A percentile compares a stretch with the other conserved stretches of the same genome.
Conservation (phyloP, 2,888 invertebrate genomes). For the Caenorhabditis doughertyi region DNA sequence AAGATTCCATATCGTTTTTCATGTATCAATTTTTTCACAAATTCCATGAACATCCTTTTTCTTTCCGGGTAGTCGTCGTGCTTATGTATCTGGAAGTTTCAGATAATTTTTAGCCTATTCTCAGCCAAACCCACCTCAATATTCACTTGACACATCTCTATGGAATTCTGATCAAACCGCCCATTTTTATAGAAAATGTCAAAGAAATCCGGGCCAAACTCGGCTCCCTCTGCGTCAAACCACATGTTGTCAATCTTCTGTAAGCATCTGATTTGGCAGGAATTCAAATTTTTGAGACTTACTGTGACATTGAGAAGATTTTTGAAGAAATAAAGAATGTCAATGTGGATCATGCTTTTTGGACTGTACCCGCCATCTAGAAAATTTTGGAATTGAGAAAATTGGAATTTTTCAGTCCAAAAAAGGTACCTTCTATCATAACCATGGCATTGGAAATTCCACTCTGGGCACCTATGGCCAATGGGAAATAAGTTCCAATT, state of each 20-base stretch:
- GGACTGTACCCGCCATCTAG: slow-evolving; percentile 7
- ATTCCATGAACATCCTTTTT: slow-evolving; percentile 8
- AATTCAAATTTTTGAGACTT: background rate
- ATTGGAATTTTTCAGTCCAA: too few species aligned
- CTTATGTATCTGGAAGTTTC: slow-evolving; percentile 1
- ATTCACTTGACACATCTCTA: slow-evolving; percentile 22
- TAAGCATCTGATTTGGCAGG: background rate
- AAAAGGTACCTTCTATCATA: slow-evolving; percentile 6
- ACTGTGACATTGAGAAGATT: slow-evolving; percentile 16
- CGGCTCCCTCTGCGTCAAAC: slow-evolving; percentile 21
- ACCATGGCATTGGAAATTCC: slow-evolving; percentile 25
- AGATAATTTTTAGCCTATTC: too few species aligned
- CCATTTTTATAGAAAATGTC: slow-evolving; percentile 26
- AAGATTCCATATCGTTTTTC: slow-evolving; percentile 31
- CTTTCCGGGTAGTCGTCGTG: slow-evolving; percentile 4
- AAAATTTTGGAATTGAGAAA: background rate
- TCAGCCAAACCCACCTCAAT: slow-evolving; percentile 1
- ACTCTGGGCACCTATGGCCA: slow-evolving; percentile 12
- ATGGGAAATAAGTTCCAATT: slow-evolving; percentile 23
- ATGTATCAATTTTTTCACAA: slow-evolving; percentile 1
- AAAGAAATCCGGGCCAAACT: slow-evolving; percentile 14
- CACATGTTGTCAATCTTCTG: slow-evolving; percentile 21
- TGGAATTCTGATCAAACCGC: slow-evolving; percentile 13
- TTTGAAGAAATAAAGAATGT: slow-evolving; percentile 21
- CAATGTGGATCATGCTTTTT: slow-evolving; percentile 10